Conservation (phyloP, 2,888 invertebrate genomes). For the Brachypalpus laphriformis region DNA sequence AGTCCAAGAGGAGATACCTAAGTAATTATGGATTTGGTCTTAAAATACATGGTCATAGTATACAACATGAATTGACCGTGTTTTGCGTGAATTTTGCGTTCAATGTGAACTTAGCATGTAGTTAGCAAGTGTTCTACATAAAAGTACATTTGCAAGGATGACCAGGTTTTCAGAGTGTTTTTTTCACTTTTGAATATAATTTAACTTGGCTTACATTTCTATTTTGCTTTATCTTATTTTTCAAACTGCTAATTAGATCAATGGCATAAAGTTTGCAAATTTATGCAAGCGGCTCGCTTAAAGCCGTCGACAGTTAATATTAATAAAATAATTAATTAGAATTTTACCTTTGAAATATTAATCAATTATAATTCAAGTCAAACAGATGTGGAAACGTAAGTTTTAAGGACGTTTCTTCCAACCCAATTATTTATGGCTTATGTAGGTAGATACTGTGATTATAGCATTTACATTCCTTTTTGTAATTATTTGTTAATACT, state of each 20-base stretch:
- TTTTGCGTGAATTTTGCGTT: slow-evolving; percentile 40
- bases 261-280: slow-evolving; percentile 51
- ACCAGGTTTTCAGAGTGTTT: slow-evolving; percentile 54
- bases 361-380: slow-evolving; percentile 21
- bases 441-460: not conserved
- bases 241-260: slow-evolving; percentile 64
- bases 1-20: not conserved
- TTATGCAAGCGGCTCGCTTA: slow-evolving; percentile 21
- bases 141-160: slow-evolving; percentile 70
- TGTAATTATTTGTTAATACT: not conserved
- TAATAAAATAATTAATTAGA: slow-evolving; percentile 1
- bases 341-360: slow-evolving; percentile 16
- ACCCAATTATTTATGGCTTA: not conserved
- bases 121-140: slow-evolving; percentile 52
- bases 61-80: slow-evolving; percentile 9
- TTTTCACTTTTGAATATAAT: slow-evolving; percentile 37
- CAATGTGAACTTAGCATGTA: slow-evolving; percentile 24
- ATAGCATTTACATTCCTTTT: not conserved
- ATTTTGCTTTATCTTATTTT: slow-evolving; percentile 34
- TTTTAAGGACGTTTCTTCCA: not conserved
- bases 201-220: slow-evolving; percentile 34
- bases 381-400: slow-evolving; percentile 15
- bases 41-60: not conserved
- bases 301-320: slow-evolving; percentile 14
- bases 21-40: not conserved